phyloP scores from a whole-genome alignment of 1,140 invertebrate genomes.

The Cotesia chilonis region DNA sequence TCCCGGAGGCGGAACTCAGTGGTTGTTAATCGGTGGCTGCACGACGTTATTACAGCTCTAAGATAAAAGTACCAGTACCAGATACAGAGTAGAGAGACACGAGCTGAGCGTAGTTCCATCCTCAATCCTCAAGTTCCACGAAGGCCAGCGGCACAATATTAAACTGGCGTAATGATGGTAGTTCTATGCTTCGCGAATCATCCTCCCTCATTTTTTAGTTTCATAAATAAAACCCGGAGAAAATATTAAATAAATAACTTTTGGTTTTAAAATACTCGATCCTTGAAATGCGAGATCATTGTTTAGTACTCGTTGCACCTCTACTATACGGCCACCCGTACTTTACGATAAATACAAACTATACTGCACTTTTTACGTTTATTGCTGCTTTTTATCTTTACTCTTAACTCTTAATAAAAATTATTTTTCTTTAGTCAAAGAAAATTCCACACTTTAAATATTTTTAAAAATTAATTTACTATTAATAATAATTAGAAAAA shows the following conservation, averaged over 20 bases:
- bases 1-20: slow-evolving; percentile 32
- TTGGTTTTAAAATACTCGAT: background rate
- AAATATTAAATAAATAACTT: too few species aligned
- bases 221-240: background rate
- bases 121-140: slow-evolving; percentile 45
- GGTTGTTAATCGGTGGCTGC: slow-evolving; percentile 39
- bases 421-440: too few species aligned
- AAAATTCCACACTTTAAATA: too few species aligned
- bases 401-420: too few species aligned
- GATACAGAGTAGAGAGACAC: slow-evolving; percentile 19
- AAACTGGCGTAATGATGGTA: slow-evolving; percentile 49
- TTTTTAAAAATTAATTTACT: too few species aligned
- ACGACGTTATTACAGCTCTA: slow-evolving; percentile 37
- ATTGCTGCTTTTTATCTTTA: too few species aligned
- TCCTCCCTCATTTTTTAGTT: slow-evolving; percentile 37
- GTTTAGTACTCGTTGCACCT: too few species aligned
- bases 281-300: too few species aligned
- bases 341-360: too few species aligned
- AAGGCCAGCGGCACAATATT: slow-evolving; percentile 48
- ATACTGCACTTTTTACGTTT: too few species aligned
- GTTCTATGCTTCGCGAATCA: slow-evolving; percentile 46
- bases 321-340: too few species aligned
- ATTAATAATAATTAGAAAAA: too few species aligned
- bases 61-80: slow-evolving; percentile 24
- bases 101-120: slow-evolving; percentile 33